These are phyloP conservation scores for Pagrus major DNA, from an alignment of 2,113 vertebrate genomes.

Conservation along the genomic window DNA sequence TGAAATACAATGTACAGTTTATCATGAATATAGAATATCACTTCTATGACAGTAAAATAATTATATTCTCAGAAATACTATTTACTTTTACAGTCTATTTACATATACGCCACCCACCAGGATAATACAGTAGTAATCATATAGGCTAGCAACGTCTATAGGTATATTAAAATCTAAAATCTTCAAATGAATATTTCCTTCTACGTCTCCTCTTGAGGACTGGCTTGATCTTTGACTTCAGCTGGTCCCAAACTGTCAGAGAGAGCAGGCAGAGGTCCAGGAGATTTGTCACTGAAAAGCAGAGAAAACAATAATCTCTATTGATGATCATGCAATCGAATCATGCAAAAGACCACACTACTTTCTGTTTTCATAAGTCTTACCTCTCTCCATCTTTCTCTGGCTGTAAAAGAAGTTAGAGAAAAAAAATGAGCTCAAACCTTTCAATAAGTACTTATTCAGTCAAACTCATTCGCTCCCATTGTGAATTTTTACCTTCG, in stretches of 20 bases:
- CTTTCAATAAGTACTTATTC: conserved; percentile 2
- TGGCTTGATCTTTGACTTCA: conserved; percentile 75
- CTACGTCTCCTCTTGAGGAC: conserved; percentile 80
- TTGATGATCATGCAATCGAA: background rate
- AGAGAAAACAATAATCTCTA: background rate
- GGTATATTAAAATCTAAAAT: conserved; percentile 28
- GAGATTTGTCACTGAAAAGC: conserved; percentile 76
- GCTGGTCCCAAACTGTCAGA: conserved; percentile 55
- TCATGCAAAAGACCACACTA: background rate
- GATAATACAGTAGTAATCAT: conserved; percentile 24
- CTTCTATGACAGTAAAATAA: conserved; percentile 63
- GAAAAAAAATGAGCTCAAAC: background rate
- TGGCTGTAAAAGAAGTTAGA: conserved; percentile 56
- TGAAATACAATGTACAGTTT: conserved; percentile 40
- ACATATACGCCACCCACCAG: conserved; percentile 50
- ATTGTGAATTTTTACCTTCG: conserved; percentile 68
- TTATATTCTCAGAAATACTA: conserved; percentile 49
- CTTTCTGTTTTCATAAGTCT: background rate
- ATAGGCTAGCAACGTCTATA: conserved; percentile 22
- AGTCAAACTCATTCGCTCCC: background rate
- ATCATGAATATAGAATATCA: conserved; percentile 22
- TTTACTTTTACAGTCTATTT: conserved; percentile 68
- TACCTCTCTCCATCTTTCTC: conserved; percentile 82
- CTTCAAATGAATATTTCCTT: background rate
- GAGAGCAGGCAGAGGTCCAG: conserved; percentile 38